Evolutionary conservation across 1,140 invertebrate species (phyloP).

Genomic region (Calliphora vicina): DNA sequence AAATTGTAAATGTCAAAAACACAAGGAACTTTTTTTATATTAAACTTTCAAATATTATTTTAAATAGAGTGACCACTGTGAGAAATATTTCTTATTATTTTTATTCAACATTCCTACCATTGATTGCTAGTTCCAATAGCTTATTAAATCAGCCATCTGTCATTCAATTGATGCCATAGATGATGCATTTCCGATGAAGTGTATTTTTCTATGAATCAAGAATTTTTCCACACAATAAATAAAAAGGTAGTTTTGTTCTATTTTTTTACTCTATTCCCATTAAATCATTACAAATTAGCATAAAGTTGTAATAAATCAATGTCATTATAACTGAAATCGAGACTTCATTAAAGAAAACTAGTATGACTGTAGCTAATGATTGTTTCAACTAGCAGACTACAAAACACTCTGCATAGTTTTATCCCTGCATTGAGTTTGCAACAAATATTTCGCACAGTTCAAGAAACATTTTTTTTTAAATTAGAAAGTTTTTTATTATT

Average conservation of each 20-base stretch:
- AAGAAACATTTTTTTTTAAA: too few relatives aligned
- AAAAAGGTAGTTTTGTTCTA: background rate
- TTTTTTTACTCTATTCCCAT: slow-evolving; percentile 2
- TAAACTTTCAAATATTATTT: too few relatives aligned
- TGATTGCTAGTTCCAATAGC: background rate
- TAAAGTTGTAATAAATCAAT: slow-evolving; percentile 20
- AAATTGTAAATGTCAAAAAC: too few relatives aligned
- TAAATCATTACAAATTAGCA: background rate
- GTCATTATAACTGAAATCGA: background rate
- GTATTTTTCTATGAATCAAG: background rate
- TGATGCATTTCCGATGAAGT: slow-evolving; percentile 23
- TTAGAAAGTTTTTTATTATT: too few relatives aligned
- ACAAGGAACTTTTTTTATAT: too few relatives aligned
- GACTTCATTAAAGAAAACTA: background rate
- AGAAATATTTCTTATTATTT: background rate
- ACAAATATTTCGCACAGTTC: too few relatives aligned
- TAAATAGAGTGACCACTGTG: background rate
- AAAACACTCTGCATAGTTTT: background rate
- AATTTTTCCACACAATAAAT: background rate
- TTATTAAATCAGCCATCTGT: too few relatives aligned
- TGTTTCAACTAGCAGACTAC: background rate
- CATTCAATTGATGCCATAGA: background rate
- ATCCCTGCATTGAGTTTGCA: too few relatives aligned
- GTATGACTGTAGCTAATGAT: background rate
- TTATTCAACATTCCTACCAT: background rate